Evolutionary conservation across 2,888 invertebrate species (phyloP), one percentile per base, ranked within the genome.

Genomic region (Aproaerema taeniolella): DNA sequence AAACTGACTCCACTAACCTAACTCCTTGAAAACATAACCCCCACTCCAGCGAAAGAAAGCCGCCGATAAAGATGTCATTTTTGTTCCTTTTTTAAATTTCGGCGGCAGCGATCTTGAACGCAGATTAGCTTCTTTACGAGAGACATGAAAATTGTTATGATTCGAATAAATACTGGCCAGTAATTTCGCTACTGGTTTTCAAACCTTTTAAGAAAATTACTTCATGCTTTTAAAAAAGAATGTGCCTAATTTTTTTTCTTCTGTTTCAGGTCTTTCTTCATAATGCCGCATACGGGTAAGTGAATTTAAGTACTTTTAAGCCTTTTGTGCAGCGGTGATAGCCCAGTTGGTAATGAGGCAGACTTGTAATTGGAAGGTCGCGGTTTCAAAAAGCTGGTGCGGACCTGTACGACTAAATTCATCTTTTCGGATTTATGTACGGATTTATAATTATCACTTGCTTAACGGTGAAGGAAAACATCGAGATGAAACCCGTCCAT

Each of bases 11-110:
- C n/a, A n/a, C n/a, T n/a, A n/a, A n/a, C n/a, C n/a, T n/a, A n/a
- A n/a, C n/a, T n/a, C n/a, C n/a, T n/a, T n/a, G n/a, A n/a, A n/a
- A n/a, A n/a, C n/a, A n/a, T n/a, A n/a, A n/a, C n/a, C n/a, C n/a
- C n/a, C n/a, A n/a, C n/a, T n/a, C n/a, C n/a, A n/a, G 31, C 32
- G 31, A 16, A 38, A 41, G 47, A 51, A 55, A 53, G 47, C 45
- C 47, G 31, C 39, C 77, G 77, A 81, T 82, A 81, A 74, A 79
- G 80, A 78, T 77, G 82, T 80, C 78, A 77, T 64, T 59, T 60
- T 63, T 59, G n/a, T 26, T 26, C n/a, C n/a, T 26, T 40, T 31
- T 33, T 25, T 26, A 11, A 69, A 65, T 74, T 74, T 68, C 52
- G 53, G 58, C 45, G n/a, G 55, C 53, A 47, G 46, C 50, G 71